Percentiles rank a stretch among this genome's conserved stretches.
Evolutionary conservation across 2,113 vertebrate species (phyloP).

Genomic region (Lepisosteus osseus): DNA sequence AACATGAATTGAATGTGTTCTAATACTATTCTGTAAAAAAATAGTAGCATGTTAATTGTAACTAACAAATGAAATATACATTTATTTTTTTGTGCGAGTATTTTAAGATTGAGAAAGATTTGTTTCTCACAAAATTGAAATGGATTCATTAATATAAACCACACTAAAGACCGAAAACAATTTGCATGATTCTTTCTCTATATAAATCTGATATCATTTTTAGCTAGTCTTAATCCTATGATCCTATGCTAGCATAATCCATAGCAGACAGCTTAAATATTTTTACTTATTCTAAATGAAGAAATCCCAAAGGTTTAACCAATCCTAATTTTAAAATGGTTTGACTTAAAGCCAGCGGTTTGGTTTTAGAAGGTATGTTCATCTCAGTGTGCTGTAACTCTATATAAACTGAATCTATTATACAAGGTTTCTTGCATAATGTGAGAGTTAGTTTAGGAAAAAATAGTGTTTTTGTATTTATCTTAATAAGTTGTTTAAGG

Average conservation of each 20-base stretch:
- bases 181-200: not conserved
- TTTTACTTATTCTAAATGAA: slow-evolving; percentile 63
- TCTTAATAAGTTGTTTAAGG: slow-evolving; percentile 41
- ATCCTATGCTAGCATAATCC: slow-evolving; percentile 63
- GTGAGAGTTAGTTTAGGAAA: slow-evolving; percentile 17
- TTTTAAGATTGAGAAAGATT: no score
- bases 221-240: slow-evolving; percentile 50
- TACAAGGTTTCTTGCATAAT: not conserved
- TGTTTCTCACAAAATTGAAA: no score
- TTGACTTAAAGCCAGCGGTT: slow-evolving; percentile 39
- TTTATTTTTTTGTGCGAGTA: no score
- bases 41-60: no score
- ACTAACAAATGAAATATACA: no score
- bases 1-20: no score
- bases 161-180: not conserved
- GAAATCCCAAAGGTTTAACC: slow-evolving; percentile 54
- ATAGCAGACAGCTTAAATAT: slow-evolving; percentile 59
- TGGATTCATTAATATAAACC: no score
- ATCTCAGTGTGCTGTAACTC: not conserved
- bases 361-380: not conserved
- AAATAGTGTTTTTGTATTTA: slow-evolving; percentile 65
- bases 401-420: not conserved
- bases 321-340: slow-evolving; percentile 49
- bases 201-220: not conserved
- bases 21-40: no score